Percentiles rank a stretch among this genome's conserved stretches.
Evolutionary conservation across 2,113 vertebrate genomes (phyloP).

Genomic region (Mustelus asterias): DNA sequence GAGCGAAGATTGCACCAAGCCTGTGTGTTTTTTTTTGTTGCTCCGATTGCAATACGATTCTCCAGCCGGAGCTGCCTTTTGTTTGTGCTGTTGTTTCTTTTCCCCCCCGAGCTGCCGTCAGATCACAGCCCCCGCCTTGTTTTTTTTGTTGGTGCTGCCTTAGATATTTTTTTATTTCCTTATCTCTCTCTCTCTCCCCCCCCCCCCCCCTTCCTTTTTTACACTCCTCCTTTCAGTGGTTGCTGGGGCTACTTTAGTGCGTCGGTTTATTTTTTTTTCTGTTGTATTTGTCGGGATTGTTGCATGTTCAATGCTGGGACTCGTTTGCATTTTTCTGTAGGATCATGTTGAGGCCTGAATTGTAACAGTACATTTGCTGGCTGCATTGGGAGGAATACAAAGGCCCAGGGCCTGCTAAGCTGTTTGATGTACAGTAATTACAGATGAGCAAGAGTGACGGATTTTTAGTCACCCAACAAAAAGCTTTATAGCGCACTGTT

Average conservation of each 20-base stretch:
- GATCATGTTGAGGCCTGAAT: conserved; percentile 16
- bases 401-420: conserved; percentile 17
- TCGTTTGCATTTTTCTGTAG: conserved; percentile 24
- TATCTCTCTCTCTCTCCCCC: neutral
- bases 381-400: conserved; percentile 26
- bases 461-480: conserved; percentile 26
- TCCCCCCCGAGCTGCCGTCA: neutral
- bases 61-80: neutral
- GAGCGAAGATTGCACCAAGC: conserved; percentile 24
- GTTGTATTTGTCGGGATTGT: conserved; percentile 26
- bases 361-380: neutral
- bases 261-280: conserved; percentile 26
- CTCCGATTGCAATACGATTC: conserved; percentile 21
- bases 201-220: too few species aligned
- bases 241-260: conserved; percentile 19
- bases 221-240: neutral
- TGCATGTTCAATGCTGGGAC: neutral
- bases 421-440: conserved; percentile 29
- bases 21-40: neutral
- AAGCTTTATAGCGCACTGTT: conserved; percentile 21
- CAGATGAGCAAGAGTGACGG: conserved; percentile 29
- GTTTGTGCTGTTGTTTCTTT: conserved; percentile 1
- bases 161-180: neutral
- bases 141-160: conserved; percentile 26
- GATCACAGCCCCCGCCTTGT: conserved; percentile 28